A percentile compares a stretch with the other conserved stretches of the same genome.
These are phyloP conservation scores for Zaprionus davidi DNA, from an alignment of 1,140 invertebrate genomes.

Conservation along the genomic window DNA sequence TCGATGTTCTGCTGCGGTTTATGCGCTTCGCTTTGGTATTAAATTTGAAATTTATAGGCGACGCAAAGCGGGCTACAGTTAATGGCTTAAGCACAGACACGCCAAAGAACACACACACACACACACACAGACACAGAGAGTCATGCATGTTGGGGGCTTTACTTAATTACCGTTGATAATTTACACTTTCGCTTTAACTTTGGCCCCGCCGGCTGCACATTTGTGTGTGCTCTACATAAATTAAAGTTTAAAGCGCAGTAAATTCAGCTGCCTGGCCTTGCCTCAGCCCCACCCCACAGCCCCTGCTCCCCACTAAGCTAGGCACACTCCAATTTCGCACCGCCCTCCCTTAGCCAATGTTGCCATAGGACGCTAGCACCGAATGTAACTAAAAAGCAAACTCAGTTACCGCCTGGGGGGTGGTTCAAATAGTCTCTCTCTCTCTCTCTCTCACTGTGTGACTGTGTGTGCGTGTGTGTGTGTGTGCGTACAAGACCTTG, in stretches of 20 bases:
- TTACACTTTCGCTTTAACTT: conserved; percentile 77
- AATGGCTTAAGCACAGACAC: conserved; percentile 49
- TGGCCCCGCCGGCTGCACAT: conserved; percentile 42
- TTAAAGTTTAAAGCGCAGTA: conserved; percentile 78
- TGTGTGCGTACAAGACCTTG: conserved; percentile 56
- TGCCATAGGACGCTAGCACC: conserved; percentile 17
- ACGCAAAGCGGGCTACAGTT: conserved; percentile 54
- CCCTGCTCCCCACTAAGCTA: not conserved
- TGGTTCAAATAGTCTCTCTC: conserved; percentile 18
- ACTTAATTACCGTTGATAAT: conserved; percentile 80
- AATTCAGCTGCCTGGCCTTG: conserved; percentile 41
- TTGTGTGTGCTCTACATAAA: conserved; percentile 64
- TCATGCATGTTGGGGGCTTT: conserved; percentile 50
- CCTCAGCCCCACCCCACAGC: not conserved
- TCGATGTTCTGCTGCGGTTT: conserved; percentile 53
- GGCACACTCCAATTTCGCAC: not conserved
- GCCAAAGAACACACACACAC: conserved; percentile 1
- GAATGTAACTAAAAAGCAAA: conserved; percentile 48
- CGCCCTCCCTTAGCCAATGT: too few relatives aligned
- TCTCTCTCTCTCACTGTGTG: conserved; percentile 15
- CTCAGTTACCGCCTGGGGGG: conserved; percentile 12
- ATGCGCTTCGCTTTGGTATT: conserved; percentile 54
- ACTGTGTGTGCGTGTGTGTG: not conserved
- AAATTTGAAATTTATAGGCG: conserved; percentile 78
- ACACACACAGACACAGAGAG: conserved; percentile 9